phyloP scores from a whole-genome alignment of 2,888 invertebrate species.

The Monoplex corrugatus region DNA sequence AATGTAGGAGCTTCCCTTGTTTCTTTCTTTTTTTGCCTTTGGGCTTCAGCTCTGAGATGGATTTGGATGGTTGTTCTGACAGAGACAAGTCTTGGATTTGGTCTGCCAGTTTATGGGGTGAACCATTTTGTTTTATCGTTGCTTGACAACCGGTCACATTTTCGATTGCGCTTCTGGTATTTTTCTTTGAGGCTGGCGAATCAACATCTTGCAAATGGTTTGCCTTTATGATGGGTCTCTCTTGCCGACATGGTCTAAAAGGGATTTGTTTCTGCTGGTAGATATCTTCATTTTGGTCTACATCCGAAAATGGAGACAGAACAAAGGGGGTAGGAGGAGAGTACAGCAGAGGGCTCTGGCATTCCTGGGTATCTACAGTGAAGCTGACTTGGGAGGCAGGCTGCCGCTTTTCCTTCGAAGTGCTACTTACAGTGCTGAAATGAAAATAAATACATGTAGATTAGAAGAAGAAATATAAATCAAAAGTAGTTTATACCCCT shows the following conservation, averaged over 20 bases:
- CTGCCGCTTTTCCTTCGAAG: background rate
- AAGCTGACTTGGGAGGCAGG: conserved; percentile 33
- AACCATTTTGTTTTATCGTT: background rate
- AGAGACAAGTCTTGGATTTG: background rate
- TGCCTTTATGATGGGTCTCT: background rate
- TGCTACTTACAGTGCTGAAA: background rate
- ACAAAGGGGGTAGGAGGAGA: conserved; percentile 35
- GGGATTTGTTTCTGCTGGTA: background rate
- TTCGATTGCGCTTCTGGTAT: background rate
- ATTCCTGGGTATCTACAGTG: background rate
- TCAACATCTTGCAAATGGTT: background rate
- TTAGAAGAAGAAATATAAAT: background rate
- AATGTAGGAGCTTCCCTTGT: background rate
- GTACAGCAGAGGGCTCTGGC: background rate
- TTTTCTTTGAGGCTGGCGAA: background rate
- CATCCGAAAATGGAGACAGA: conserved; percentile 29
- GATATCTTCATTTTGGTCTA: background rate
- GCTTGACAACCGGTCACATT: background rate
- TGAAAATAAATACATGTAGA: background rate
- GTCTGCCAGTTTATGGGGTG: background rate
- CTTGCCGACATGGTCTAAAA: too few species aligned
- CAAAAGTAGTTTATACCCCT: too few species aligned
- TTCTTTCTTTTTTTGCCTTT: background rate
- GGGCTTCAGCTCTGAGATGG: background rate
- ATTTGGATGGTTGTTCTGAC: background rate